A percentile compares a stretch with the other conserved stretches of the same genome.
phyloP scores from a whole-genome alignment of 2,113 vertebrate species.

The Cyphomyrus discorhynchus region DNA sequence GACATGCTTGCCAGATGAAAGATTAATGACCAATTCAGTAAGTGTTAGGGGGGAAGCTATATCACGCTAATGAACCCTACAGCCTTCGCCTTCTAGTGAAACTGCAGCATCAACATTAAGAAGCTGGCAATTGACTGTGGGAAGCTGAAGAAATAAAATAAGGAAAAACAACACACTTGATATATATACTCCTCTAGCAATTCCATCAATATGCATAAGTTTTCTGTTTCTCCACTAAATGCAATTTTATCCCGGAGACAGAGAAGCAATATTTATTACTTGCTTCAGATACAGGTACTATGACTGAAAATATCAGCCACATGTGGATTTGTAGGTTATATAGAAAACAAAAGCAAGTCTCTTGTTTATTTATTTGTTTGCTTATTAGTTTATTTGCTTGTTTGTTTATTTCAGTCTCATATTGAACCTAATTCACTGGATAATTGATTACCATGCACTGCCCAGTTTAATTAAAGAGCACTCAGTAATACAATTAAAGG shows the following conservation, averaged over 20 bases:
- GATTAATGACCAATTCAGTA: slow-evolving; percentile 63
- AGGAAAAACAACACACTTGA: neutral
- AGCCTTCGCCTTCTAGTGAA: slow-evolving; percentile 51
- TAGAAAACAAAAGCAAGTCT: neutral
- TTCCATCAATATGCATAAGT: neutral
- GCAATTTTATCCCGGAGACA: neutral
- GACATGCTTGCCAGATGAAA: slow-evolving; percentile 58
- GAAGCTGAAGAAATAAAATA: neutral
- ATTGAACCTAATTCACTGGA: neutral
- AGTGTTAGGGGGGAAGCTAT: slow-evolving; percentile 54
- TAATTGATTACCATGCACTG: neutral
- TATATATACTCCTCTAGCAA: neutral
- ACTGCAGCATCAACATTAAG: neutral
- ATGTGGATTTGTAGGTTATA: neutral
- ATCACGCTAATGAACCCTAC: slow-evolving; percentile 60
- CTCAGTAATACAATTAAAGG: neutral
- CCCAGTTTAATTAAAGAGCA: neutral
- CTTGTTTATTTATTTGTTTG: neutral
- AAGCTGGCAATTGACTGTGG: neutral
- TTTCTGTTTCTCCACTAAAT: neutral
- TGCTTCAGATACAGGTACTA: neutral
- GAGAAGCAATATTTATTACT: neutral
- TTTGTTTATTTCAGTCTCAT: neutral
- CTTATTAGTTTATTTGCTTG: neutral
- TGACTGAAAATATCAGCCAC: neutral